Percentiles rank a stretch among this genome's conserved stretches.
These are phyloP conservation scores for Chrysochloris asiatica DNA, from an alignment of 2,113 vertebrate genomes.

Conservation along the genomic window DNA sequence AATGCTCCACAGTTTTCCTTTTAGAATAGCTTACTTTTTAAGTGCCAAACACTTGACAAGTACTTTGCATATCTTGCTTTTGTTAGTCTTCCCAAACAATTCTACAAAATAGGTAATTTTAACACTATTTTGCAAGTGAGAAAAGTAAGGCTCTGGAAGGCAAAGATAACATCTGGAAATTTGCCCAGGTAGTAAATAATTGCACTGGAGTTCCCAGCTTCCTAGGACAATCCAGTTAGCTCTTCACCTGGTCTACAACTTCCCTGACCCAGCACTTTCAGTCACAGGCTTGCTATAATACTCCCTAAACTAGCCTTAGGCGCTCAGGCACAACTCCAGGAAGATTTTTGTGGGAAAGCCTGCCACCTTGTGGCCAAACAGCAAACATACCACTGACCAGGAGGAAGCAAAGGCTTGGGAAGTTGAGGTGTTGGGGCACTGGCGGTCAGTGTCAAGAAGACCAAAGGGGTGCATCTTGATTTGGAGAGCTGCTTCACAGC, in stretches of 20 bases:
- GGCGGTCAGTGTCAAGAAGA: not conserved
- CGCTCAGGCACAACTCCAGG: fast-evolving
- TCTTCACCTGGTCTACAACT: not conserved
- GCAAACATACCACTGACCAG: not conserved
- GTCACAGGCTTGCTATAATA: not conserved
- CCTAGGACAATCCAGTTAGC: not conserved
- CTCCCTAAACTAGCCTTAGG: not conserved
- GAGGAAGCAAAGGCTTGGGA: fast-evolving
- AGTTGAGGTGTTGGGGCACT: not conserved
- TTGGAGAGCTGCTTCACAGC: not conserved
- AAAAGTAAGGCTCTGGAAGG: not conserved
- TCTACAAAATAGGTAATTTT: not conserved
- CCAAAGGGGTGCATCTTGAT: not conserved
- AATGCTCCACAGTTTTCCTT: not conserved
- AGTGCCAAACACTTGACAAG: not conserved
- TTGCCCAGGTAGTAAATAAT: not conserved
- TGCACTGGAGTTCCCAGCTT: not conserved
- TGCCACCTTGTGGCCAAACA: conserved; percentile 64
- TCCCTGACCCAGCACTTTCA: no score
- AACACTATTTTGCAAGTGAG: not conserved
- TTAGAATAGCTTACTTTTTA: not conserved
- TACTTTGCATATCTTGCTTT: not conserved
- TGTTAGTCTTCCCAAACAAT: not conserved
- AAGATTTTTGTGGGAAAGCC: conserved; percentile 46
- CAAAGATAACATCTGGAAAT: not conserved